These are phyloP conservation scores for Tragelaphus imberbis DNA, from an alignment of 2,113 vertebrate genomes.

Conservation along the genomic window DNA sequence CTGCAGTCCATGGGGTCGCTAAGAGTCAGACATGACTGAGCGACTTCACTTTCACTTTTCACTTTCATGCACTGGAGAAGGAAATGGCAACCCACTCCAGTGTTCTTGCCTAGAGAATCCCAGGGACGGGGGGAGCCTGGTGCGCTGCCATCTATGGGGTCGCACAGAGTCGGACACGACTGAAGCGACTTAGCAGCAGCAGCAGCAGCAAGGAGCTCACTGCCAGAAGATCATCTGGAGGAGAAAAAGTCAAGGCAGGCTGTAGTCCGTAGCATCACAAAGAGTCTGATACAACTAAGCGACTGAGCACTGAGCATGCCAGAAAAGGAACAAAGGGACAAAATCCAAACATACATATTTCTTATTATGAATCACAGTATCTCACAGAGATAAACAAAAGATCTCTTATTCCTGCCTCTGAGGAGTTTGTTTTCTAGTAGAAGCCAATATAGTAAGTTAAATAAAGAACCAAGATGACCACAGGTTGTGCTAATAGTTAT, in stretches of 20 bases:
- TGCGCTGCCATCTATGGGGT: too few species aligned
- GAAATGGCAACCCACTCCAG: too few species aligned
- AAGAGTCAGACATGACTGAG: too few species aligned
- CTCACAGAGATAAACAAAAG: neutral
- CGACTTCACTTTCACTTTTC: too few species aligned
- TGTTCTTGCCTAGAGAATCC: too few species aligned
- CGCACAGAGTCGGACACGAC: too few species aligned
- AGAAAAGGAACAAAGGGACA: neutral
- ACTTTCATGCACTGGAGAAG: too few species aligned
- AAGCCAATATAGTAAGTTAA: neutral
- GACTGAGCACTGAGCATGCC: neutral
- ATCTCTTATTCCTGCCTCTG: neutral
- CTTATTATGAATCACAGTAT: neutral
- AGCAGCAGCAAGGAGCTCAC: neutral
- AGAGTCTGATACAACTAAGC: neutral
- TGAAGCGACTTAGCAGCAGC: too few species aligned
- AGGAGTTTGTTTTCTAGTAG: neutral
- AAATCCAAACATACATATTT: neutral
- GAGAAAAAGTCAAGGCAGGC: neutral
- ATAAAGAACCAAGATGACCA: neutral
- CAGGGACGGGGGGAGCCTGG: too few species aligned
- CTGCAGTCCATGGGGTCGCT: too few species aligned
- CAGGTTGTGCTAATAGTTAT: neutral
- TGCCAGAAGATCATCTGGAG: neutral
- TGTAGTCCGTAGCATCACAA: accelerated